These are phyloP conservation scores for Datnioides undecimradiatus DNA, from an alignment of 2,113 vertebrate genomes.

Conservation along the genomic window DNA sequence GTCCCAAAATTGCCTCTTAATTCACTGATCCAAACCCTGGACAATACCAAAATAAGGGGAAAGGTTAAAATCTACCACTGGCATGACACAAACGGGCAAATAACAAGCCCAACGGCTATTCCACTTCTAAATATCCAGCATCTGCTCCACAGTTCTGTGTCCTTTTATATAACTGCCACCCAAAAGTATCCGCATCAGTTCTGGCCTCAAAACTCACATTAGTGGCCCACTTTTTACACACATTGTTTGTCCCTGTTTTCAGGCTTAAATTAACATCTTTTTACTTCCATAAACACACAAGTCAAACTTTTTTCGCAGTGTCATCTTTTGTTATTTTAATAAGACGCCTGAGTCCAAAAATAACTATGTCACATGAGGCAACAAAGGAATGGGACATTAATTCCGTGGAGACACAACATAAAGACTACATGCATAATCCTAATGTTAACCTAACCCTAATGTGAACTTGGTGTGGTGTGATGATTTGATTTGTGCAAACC, in stretches of 20 bases:
- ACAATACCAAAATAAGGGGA: too few species aligned
- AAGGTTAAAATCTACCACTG: too few species aligned
- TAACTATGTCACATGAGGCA: conserved; percentile 21
- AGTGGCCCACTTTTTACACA: conserved; percentile 1
- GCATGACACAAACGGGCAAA: too few species aligned
- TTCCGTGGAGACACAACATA: not conserved
- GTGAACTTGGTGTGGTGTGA: not conserved
- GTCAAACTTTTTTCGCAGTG: not conserved
- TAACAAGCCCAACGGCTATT: too few species aligned
- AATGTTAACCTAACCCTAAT: not conserved
- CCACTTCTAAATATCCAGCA: too few species aligned
- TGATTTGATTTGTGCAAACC: not conserved
- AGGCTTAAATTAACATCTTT: not conserved
- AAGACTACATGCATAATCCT: not conserved
- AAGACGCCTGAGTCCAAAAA: conserved; percentile 39
- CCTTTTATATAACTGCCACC: not conserved
- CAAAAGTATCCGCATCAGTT: conserved; percentile 15
- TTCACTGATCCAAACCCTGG: too few species aligned
- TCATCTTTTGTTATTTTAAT: not conserved
- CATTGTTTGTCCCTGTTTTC: conserved; percentile 1
- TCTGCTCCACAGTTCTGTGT: too few species aligned
- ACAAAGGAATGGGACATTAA: too few species aligned
- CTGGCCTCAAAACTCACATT: not conserved
- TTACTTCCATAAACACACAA: not conserved
- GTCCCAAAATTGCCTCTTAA: too few species aligned